A percentile compares a stretch with the other conserved stretches of the same genome.
Conservation (phyloP, 2,888 invertebrate genomes). For the Chalcis sispes region DNA sequence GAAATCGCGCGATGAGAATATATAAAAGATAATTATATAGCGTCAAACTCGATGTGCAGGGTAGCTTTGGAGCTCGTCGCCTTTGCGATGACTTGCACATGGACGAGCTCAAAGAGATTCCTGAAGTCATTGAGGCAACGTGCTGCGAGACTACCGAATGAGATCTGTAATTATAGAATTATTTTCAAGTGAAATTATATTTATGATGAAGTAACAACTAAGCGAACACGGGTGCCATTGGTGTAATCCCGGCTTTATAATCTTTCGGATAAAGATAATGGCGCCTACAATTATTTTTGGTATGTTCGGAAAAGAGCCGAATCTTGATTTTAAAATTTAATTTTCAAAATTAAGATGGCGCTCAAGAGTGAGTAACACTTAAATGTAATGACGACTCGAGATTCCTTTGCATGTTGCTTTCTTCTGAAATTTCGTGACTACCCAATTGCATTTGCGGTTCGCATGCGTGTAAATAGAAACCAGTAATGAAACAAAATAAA, state of each 20-base stretch:
- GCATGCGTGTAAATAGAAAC: constrained; percentile 43
- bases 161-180: constrained; percentile 50
- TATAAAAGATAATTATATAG: constrained; percentile 25
- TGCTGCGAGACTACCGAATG: constrained; percentile 10
- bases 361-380: background rate
- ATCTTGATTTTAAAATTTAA: too few species aligned
- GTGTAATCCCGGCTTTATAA: background rate
- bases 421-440: background rate
- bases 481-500: constrained; percentile 33
- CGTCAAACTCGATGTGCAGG: constrained; percentile 22
- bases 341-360: constrained; percentile 11
- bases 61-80: constrained; percentile 2
- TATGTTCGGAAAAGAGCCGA: too few species aligned
- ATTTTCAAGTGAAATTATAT: constrained; percentile 54
- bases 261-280: too few species aligned
- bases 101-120: constrained; percentile 31
- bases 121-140: background rate
- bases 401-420: background rate
- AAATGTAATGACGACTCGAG: too few species aligned
- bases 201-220: constrained; percentile 36
- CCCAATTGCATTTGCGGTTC: constrained; percentile 8
- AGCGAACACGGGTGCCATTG: constrained; percentile 8
- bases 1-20: constrained; percentile 8
- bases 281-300: too few species aligned
- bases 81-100: too few species aligned